These are phyloP conservation scores for Gambelia wislizenii DNA, from an alignment of 2,797 vertebrate species.

Conservation along the genomic window DNA sequence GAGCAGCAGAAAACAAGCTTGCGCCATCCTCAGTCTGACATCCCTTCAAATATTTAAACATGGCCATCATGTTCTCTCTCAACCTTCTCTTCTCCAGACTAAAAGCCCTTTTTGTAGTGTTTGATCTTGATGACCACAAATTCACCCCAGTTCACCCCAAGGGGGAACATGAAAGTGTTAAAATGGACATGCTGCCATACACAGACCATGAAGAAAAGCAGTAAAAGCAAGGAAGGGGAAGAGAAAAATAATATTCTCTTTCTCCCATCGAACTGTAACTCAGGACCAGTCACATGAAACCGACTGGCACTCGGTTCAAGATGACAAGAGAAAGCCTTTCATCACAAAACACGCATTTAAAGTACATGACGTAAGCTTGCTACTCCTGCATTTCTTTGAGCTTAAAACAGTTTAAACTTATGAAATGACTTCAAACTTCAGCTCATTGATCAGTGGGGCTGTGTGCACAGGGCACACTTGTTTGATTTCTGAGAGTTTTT, in stretches of 20 bases:
- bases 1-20: too few species aligned
- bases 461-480: neutral
- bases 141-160: too few species aligned
- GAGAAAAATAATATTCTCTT: neutral
- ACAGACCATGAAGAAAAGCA: neutral
- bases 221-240: neutral
- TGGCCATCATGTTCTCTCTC: too few species aligned
- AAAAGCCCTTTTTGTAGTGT: neutral
- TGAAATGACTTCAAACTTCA: neutral
- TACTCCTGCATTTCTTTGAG: neutral
- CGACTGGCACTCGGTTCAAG: neutral
- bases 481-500: neutral
- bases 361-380: neutral
- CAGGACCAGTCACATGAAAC: neutral
- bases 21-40: too few species aligned
- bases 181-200: neutral
- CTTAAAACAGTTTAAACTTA: neutral
- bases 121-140: neutral
- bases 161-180: neutral
- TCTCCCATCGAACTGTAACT: neutral
- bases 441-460: neutral
- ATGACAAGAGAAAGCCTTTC: neutral
- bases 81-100: too few species aligned
- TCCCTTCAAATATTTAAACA: too few species aligned
- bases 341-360: neutral